These are phyloP conservation scores for Anthoptus insignis DNA, from an alignment of 2,888 invertebrate genomes.

Conservation along the genomic window DNA sequence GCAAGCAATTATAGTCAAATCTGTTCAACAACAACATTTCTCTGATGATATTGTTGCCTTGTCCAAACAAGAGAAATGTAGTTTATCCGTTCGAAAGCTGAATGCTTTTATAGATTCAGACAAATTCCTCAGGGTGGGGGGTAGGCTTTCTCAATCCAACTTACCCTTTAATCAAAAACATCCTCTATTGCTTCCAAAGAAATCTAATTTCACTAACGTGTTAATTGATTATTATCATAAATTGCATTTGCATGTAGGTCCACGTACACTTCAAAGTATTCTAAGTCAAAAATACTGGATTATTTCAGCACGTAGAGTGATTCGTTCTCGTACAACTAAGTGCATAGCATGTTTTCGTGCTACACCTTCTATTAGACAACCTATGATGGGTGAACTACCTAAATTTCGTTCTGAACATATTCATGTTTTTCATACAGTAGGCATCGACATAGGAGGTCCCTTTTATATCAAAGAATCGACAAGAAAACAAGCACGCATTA, in stretches of 20 bases:
- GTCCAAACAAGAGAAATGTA: neutral
- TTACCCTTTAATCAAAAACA: slow-evolving; percentile 10
- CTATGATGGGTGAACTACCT: slow-evolving; percentile 36
- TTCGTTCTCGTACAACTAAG: slow-evolving; percentile 23
- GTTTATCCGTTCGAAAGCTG: neutral
- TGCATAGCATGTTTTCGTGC: slow-evolving; percentile 32
- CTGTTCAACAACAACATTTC: neutral
- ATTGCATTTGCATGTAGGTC: slow-evolving; percentile 37
- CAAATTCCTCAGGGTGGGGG: slow-evolving; percentile 52
- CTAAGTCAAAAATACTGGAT: slow-evolving; percentile 39
- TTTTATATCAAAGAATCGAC: slow-evolving; percentile 36
- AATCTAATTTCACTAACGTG: slow-evolving; percentile 20
- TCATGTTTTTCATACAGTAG: slow-evolving; percentile 28
- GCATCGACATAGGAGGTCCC: slow-evolving; percentile 36
- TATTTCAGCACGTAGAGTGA: slow-evolving; percentile 25
- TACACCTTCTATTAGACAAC: slow-evolving; percentile 23
- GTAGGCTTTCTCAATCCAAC: slow-evolving; percentile 15
- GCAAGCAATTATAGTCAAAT: neutral
- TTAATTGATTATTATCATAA: slow-evolving; percentile 39
- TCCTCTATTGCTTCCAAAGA: slow-evolving; percentile 27
- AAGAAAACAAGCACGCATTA: slow-evolving; percentile 41
- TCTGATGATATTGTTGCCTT: neutral
- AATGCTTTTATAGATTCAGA: neutral
- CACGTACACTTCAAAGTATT: slow-evolving; percentile 36
- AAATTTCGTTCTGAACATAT: slow-evolving; percentile 1